Conservation (phyloP, 2,888 invertebrate genomes). For the Griposia aprilina region DNA sequence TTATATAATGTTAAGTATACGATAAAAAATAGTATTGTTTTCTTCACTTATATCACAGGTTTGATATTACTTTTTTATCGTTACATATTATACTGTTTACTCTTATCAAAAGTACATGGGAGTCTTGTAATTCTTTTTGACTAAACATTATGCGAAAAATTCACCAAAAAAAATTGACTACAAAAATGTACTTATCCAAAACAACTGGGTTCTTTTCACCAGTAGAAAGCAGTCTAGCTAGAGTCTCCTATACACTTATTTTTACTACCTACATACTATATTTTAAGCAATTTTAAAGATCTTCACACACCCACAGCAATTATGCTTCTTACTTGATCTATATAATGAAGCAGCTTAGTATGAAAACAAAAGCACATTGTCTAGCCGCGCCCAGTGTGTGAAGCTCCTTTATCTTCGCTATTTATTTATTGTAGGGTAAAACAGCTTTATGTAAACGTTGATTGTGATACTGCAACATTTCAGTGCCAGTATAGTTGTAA, state of each 20-base stretch:
- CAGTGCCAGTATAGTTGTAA: constrained; percentile 86
- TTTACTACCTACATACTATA: constrained; percentile 5
- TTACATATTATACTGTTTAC: constrained; percentile 1
- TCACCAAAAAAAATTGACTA: background rate
- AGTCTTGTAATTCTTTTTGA: background rate
- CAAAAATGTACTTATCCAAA: background rate
- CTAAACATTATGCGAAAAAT: background rate
- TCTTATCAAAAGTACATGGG: constrained; percentile 9
- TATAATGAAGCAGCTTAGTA: background rate
- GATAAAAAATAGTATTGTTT: constrained; percentile 35
- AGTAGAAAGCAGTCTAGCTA: constrained; percentile 2
- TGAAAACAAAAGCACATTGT: background rate
- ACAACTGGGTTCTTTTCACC: constrained; percentile 5
- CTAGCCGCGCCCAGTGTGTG: background rate
- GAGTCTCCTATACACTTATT: background rate
- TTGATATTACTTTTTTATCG: constrained; percentile 34
- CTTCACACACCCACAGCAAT: constrained; percentile 5
- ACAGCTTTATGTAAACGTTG: constrained; percentile 47
- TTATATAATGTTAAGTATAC: background rate
- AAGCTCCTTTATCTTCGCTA: background rate
- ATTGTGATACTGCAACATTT: constrained; percentile 78
- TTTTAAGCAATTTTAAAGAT: background rate
- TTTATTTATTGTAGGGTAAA: constrained; percentile 19
- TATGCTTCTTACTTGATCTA: background rate
- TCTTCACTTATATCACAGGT: constrained; percentile 59